Evolutionary conservation across 2,888 invertebrate species (phyloP).

Genomic region (Ferdinandea cuprea): DNA sequence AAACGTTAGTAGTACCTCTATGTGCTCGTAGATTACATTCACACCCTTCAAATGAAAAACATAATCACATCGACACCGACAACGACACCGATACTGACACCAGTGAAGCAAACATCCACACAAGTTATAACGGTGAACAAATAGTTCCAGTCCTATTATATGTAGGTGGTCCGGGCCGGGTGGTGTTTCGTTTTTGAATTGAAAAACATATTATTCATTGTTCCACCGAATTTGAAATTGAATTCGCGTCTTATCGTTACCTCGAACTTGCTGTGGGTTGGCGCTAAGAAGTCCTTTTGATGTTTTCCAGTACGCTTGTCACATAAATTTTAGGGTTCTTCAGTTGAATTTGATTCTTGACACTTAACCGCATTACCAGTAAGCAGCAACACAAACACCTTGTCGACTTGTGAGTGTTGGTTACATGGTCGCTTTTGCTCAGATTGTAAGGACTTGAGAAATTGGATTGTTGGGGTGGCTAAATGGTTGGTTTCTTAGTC

Average conservation of each 20-base stretch:
- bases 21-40: conserved; percentile 25
- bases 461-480: not conserved
- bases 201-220: conserved; percentile 38
- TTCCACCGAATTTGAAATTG: conserved; percentile 38
- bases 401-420: not conserved
- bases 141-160: not conserved
- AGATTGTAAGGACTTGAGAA: conserved; percentile 6
- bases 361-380: conserved; percentile 35
- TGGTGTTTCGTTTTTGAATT: conserved; percentile 19
- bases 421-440: conserved; percentile 22
- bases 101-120: not conserved
- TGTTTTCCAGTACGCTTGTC: conserved; percentile 28
- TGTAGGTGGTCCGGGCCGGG: not conserved
- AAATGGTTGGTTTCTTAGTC: not conserved
- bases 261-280: not conserved
- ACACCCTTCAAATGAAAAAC: conserved; percentile 35
- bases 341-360: conserved; percentile 36
- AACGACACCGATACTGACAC: no score
- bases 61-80: not conserved
- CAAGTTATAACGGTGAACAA: not conserved
- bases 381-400: conserved; percentile 8
- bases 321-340: conserved; percentile 51
- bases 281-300: not conserved
- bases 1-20: conserved; percentile 19
- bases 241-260: conserved; percentile 30